These are phyloP conservation scores for Biston stratarius DNA, from an alignment of 2,888 invertebrate species.

Conservation along the genomic window DNA sequence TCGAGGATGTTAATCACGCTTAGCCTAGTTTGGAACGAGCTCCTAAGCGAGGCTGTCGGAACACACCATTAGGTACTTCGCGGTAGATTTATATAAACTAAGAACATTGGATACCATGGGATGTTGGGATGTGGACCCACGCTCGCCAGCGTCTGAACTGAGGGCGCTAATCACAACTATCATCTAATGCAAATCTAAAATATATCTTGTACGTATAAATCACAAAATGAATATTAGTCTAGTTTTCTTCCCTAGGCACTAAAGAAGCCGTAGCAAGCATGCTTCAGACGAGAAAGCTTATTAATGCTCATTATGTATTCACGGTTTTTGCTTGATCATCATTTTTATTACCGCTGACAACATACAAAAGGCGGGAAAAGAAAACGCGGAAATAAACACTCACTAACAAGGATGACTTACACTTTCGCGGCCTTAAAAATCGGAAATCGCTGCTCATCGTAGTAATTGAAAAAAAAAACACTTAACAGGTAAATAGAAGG, in stretches of 20 bases:
- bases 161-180: no score
- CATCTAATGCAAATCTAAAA: no score
- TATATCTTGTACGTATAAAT: no score
- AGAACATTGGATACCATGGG: no score
- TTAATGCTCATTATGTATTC: conserved; percentile 34
- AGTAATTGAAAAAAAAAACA: conserved; percentile 85
- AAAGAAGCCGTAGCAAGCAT: conserved; percentile 18
- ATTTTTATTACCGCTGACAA: conserved; percentile 60
- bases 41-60: no score
- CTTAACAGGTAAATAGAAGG: conserved; percentile 81
- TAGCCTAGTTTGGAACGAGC: no score
- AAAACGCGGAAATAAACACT: conserved; percentile 71
- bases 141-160: no score
- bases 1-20: no score
- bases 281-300: conserved; percentile 28
- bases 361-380: conserved; percentile 48
- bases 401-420: conserved; percentile 84
- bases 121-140: no score
- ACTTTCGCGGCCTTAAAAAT: conserved; percentile 66
- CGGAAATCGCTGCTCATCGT: conserved; percentile 75
- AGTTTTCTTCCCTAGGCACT: conserved; percentile 12
- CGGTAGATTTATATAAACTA: no score
- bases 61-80: no score
- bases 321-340: conserved; percentile 56
- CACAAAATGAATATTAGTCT: no score